Percentiles rank a stretch among this genome's conserved stretches.
phyloP scores from a whole-genome alignment of 2,797 vertebrate species.

The Remorina albescens region DNA sequence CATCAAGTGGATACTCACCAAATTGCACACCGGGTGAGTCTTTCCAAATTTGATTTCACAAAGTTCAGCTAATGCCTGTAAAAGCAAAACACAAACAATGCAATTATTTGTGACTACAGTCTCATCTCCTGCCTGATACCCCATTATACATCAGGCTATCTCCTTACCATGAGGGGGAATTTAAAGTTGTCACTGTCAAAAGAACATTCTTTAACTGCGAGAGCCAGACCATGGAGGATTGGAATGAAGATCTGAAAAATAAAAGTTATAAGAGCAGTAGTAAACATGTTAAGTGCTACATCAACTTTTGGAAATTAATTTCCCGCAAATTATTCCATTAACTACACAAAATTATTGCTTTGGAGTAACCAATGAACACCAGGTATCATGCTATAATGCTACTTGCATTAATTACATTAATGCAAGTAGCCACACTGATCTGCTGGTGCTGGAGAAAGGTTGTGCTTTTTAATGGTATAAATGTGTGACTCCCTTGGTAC shows the following conservation, averaged over 20 bases:
- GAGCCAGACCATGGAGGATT: constrained; percentile 94
- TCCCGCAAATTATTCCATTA: background rate
- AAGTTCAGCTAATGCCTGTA: constrained; percentile 95
- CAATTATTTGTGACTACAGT: background rate
- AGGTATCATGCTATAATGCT: background rate
- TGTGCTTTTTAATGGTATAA: background rate
- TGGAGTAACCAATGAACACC: background rate
- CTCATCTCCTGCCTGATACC: constrained; percentile 6
- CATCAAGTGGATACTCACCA: constrained; percentile 84
- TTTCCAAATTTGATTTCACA: constrained; percentile 99
- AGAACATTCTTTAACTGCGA: constrained; percentile 97
- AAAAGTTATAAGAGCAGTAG: background rate
- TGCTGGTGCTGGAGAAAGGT: background rate
- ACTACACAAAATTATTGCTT: background rate
- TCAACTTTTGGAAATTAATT: background rate
- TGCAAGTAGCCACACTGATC: background rate
- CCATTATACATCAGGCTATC: background rate
- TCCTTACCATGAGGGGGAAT: constrained; percentile 96
- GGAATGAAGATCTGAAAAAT: constrained; percentile 93
- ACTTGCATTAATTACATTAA: background rate
- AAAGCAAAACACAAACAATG: constrained; percentile 34
- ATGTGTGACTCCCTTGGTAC: background rate
- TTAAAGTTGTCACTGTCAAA: constrained; percentile 99
- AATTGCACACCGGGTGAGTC: constrained; percentile 94
- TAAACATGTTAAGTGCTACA: background rate